Conservation (phyloP, 2,113 vertebrate species). For the Garra rufa region DNA sequence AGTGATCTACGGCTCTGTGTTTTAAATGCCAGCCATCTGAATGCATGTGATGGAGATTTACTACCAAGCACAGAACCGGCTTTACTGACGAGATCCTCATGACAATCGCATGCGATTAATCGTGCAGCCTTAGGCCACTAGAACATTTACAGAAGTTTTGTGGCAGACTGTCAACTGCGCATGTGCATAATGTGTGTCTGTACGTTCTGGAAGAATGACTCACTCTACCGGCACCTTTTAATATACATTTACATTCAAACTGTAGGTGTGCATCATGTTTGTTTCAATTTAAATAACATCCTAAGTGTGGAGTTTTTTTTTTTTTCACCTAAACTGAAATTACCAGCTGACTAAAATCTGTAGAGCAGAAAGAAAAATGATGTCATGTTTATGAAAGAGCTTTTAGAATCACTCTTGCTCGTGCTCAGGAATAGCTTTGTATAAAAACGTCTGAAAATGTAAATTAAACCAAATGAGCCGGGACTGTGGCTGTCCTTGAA, state of each 20-base stretch:
- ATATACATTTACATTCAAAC: neutral
- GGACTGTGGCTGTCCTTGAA: conserved; percentile 67
- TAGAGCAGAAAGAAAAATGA: neutral
- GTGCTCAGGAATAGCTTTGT: neutral
- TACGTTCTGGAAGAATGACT: too few species aligned
- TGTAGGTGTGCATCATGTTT: neutral
- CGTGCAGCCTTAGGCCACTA: too few species aligned
- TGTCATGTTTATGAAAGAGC: neutral
- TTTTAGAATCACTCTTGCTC: neutral
- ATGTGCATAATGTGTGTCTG: too few species aligned
- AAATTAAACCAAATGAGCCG: conserved; percentile 53
- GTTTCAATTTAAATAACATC: neutral
- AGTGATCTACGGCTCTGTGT: too few species aligned
- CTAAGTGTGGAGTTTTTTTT: neutral
- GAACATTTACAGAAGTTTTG: too few species aligned
- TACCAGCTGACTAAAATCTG: neutral
- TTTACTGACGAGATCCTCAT: too few species aligned
- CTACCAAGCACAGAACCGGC: too few species aligned
- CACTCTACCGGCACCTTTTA: too few species aligned
- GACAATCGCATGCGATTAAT: too few species aligned
- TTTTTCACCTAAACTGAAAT: neutral
- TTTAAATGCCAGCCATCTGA: too few species aligned
- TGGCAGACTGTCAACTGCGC: too few species aligned
- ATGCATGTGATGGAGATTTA: too few species aligned
- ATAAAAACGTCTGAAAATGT: neutral